Evolutionary conservation across 37 sponge, comb jelly and placozoan species (phyloP).

Genomic region (Agelas oroides): DNA sequence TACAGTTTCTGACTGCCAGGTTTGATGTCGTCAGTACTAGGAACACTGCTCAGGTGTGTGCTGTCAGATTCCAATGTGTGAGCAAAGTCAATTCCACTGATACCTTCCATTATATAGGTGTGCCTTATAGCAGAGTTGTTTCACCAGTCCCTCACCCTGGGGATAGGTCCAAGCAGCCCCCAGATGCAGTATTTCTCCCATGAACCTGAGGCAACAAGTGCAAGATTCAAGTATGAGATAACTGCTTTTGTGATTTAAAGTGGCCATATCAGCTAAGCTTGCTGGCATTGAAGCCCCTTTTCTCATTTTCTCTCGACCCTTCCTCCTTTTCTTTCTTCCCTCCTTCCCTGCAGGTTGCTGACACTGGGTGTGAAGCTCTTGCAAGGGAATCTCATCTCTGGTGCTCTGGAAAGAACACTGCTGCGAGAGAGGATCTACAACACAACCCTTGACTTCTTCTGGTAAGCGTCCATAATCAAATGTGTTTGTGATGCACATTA

Average conservation of each 20-base stretch:
- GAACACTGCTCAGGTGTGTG: conserved; percentile 16
- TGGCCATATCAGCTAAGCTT: no score
- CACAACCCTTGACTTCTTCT: conserved; percentile 81
- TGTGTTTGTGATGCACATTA: background rate
- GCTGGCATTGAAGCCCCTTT: no score
- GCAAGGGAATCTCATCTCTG: conserved; percentile 37
- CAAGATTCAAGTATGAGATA: conserved; percentile 51
- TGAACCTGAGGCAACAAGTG: conserved; percentile 33
- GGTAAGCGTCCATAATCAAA: conserved; percentile 33
- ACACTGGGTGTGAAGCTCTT: conserved; percentile 38
- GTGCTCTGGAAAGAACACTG: conserved; percentile 57
- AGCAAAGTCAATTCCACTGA: no score
- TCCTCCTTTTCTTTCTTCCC: background rate
- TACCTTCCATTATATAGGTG: background rate
- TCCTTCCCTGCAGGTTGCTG: conserved; percentile 34
- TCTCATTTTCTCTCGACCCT: conserved; percentile 3
- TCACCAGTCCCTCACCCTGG: conserved; percentile 57
- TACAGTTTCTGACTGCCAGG: conserved; percentile 44
- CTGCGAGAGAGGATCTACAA: conserved; percentile 79
- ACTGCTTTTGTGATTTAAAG: background rate
- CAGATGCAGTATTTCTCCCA: conserved; percentile 55
- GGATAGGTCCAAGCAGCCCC: conserved; percentile 46
- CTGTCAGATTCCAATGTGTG: no score
- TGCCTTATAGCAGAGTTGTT: conserved; percentile 54
- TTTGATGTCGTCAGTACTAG: conserved; percentile 50